Evolutionary conservation across 2,113 vertebrate species (phyloP).

Genomic region (Microcebus tavaratra): DNA sequence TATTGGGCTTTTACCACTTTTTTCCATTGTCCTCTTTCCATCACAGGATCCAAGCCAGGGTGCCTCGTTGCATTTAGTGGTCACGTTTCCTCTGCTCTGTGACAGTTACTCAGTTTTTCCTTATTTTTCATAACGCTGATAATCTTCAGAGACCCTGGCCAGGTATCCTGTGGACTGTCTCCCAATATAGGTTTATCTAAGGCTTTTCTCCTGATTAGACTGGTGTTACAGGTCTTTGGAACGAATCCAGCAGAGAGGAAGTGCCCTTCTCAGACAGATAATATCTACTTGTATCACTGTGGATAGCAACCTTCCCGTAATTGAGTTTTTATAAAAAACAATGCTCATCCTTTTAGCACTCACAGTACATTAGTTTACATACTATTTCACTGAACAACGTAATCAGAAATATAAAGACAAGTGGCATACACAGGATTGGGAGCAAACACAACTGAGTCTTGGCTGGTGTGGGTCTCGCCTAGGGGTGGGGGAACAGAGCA

Average conservation of each 20-base stretch:
- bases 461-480: rapidly evolving
- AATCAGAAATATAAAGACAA: background rate
- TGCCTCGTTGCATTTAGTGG: background rate
- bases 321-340: background rate
- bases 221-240: background rate
- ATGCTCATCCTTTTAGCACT: background rate
- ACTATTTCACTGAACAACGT: background rate
- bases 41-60: background rate
- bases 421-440: background rate
- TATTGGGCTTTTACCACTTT: background rate
- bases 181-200: background rate
- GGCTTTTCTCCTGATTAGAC: background rate
- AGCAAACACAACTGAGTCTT: background rate
- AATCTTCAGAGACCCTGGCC: background rate
- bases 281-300: background rate
- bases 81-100: background rate
- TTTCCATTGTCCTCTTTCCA: background rate
- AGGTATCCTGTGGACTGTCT: background rate
- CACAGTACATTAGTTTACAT: background rate
- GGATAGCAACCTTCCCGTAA: background rate
- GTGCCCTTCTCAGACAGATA: background rate
- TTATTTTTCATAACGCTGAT: background rate
- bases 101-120: background rate
- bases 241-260: background rate
- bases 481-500: background rate